Conservation (phyloP, 2,888 invertebrate species). For the Lycocerus yunnanus region DNA sequence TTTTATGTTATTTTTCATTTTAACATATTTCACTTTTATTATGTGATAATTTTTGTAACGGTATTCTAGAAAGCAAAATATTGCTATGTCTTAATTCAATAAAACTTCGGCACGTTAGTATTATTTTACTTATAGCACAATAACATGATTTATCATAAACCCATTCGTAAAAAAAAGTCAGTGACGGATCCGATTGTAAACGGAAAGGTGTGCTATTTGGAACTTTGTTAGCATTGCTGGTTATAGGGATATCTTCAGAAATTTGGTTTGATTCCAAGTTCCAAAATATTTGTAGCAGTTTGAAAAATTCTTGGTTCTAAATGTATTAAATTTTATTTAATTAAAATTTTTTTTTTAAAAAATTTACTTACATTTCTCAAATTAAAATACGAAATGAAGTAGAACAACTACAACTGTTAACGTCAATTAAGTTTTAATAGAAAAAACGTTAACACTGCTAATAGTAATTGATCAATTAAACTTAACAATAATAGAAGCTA, state of each 20-base stretch:
- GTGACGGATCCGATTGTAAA: too few relatives aligned
- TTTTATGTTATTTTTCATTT: not conserved
- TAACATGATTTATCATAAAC: too few relatives aligned
- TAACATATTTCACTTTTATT: not conserved
- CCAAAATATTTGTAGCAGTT: not conserved
- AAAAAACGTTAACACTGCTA: not conserved
- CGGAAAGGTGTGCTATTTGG: too few relatives aligned
- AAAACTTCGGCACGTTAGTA: too few relatives aligned
- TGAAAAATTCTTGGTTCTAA: not conserved
- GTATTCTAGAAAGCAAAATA: not conserved
- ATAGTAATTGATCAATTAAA: not conserved
- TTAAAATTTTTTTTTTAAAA: too few relatives aligned
- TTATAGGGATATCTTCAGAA: too few relatives aligned
- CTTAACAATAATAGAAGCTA: not conserved
- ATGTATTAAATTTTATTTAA: too few relatives aligned
- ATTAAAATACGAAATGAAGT: not conserved
- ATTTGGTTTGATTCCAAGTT: too few relatives aligned
- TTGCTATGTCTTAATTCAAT: not conserved
- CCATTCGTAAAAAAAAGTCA: too few relatives aligned
- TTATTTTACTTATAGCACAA: too few relatives aligned
- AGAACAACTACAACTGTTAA: not conserved
- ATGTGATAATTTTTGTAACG: not conserved
- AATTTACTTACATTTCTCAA: not conserved
- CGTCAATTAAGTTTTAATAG: not conserved
- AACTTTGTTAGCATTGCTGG: too few relatives aligned